Conservation (phyloP, 2,113 vertebrate species). For the Xenopus laevis region DNA sequence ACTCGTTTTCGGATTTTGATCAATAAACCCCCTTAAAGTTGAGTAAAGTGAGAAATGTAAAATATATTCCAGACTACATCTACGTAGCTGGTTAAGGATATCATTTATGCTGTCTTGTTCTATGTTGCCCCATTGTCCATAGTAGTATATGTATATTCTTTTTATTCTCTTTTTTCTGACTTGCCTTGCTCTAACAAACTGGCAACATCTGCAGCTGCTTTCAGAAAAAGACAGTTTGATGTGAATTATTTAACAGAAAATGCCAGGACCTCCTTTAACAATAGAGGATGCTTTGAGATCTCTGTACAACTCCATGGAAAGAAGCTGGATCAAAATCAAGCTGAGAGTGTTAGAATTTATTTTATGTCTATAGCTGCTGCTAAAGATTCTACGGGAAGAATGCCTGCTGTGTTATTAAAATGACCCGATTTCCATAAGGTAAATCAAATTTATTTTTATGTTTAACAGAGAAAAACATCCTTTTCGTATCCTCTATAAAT, state of each 20-base stretch:
- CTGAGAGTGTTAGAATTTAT: constrained; percentile 67
- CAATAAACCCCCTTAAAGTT: too few species aligned
- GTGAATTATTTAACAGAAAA: constrained; percentile 85
- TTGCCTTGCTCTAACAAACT: constrained; percentile 25
- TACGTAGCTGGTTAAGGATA: background rate
- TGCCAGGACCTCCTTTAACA: constrained; percentile 78
- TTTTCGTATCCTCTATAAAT: background rate
- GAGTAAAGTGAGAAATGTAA: too few species aligned
- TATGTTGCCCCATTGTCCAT: background rate
- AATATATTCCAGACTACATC: background rate
- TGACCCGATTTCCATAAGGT: constrained; percentile 54
- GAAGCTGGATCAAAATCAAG: constrained; percentile 64
- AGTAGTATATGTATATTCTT: background rate
- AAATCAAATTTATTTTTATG: background rate
- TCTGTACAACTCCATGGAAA: constrained; percentile 69
- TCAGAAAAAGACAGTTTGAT: constrained; percentile 65
- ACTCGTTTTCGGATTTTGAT: too few species aligned
- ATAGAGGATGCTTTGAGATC: constrained; percentile 72
- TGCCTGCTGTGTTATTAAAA: constrained; percentile 61
- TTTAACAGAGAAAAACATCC: constrained; percentile 10
- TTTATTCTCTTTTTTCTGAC: constrained; percentile 23
- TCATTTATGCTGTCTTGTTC: background rate
- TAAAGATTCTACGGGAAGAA: constrained; percentile 54
- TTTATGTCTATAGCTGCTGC: constrained; percentile 45
- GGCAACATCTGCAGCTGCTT: constrained; percentile 81